Base-by-base conservation (phyloP, 2,113 vertebrate species). In the Scolopax mira region DNA sequence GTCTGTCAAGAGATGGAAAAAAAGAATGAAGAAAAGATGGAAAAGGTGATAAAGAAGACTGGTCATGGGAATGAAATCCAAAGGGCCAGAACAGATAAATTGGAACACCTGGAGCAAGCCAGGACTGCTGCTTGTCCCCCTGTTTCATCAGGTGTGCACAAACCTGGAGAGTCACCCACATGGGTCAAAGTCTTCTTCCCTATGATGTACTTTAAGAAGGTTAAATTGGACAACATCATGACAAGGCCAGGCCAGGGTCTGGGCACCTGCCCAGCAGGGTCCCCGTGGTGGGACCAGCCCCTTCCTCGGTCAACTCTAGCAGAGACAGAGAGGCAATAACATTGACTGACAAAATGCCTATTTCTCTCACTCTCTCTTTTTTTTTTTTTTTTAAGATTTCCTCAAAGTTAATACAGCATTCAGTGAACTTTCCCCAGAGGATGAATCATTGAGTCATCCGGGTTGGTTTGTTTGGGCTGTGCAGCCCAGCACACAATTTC, bases 261-360 rank as follows among this genome's bases (percentile, higher is more conserved):
- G 1, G 0, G 14, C 23, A 13, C 46, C 21, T 33, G 16, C 25
- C 66, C 5, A 1, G 24, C 41, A 13, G 13, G 7, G 27, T 18
- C 21, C 18, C 44, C 66, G 55, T 13, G 19, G 57, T 16, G n/a
- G 41, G 48, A 77, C 54, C 44, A 48, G 41, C 30, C 61, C n/a
- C 27, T 62, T 28, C 28, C 8, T 27, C 60, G 33, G n/a, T 19
- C 22, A 13, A 23, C 49, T 48, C n/a, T 87, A 70, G 48, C 62
- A 73, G 49, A 75, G 46, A 35, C 42, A 48, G 57, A 0, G 3
- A 77, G 91, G 58, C 49, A 62, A 55, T 14, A 85, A 16, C 37
- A 33, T 0, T 55, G 86, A n/a, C 64, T 71, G 78, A 33, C 5
- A 7, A 57, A 49, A 9, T 8, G 10, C 44, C 88, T 11, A 11